These are phyloP conservation scores for Catalaphyllia jardinei DNA, from an alignment of 64 coral and sea anemone species.

Conservation along the genomic window DNA sequence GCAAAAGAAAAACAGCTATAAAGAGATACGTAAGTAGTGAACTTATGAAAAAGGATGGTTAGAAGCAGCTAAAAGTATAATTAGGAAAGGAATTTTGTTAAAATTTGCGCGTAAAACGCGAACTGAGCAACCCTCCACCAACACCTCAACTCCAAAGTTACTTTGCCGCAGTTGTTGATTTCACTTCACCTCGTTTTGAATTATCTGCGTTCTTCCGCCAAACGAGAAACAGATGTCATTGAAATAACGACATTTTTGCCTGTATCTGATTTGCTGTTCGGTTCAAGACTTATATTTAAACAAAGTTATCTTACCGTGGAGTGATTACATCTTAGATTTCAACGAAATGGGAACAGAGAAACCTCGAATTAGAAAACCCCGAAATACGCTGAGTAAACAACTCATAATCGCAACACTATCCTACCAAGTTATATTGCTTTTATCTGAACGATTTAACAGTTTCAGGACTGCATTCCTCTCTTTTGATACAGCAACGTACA, in stretches of 20 bases:
- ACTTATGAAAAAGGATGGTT: too few relatives aligned
- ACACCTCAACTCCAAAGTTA: too few relatives aligned
- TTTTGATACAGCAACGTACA: neutral
- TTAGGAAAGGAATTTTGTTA: too few relatives aligned
- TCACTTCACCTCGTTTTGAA: neutral
- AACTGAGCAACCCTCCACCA: too few relatives aligned
- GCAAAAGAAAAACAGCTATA: too few relatives aligned
- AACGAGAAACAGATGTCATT: neutral
- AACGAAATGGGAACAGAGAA: conserved; percentile 12
- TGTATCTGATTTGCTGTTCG: neutral
- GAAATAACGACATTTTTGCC: neutral
- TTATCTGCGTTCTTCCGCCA: neutral
- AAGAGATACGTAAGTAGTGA: too few relatives aligned
- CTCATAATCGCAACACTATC: neutral
- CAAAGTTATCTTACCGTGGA: conserved; percentile 1
- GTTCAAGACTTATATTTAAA: conserved; percentile 4
- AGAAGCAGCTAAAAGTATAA: too few relatives aligned
- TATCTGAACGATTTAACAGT: neutral
- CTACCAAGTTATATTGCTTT: neutral
- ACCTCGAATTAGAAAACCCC: neutral
- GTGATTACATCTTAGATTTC: neutral
- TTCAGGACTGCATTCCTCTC: neutral
- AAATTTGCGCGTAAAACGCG: too few relatives aligned
- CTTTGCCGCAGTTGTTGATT: neutral
- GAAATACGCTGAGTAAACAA: neutral